Evolutionary conservation across 1,140 invertebrate genomes (phyloP).

Genomic region (Hylaeus volcanicus): DNA sequence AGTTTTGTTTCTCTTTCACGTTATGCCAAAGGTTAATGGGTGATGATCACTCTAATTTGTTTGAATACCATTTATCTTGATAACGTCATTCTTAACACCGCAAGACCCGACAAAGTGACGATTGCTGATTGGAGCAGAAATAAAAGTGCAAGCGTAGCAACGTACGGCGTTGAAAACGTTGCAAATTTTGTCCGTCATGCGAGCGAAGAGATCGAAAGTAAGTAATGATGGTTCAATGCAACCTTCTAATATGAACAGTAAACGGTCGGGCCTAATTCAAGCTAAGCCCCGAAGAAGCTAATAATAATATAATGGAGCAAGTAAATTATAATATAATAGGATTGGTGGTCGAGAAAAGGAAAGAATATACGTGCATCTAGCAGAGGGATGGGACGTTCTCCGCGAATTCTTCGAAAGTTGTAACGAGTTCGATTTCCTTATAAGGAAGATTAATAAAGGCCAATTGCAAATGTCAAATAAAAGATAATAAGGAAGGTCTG

Average conservation of each 20-base stretch:
- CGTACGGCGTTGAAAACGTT: conserved; percentile 6
- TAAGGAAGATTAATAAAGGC: no score
- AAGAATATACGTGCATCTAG: not conserved
- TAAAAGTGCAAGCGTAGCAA: not conserved
- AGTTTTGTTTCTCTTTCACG: not conserved
- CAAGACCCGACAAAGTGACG: not conserved
- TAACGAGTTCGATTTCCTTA: not conserved
- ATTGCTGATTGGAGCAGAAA: not conserved
- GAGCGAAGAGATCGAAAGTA: not conserved
- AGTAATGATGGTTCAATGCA: conserved; percentile 24
- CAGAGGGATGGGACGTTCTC: not conserved
- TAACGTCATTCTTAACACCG: conserved; percentile 7
- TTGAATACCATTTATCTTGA: conserved; percentile 26
- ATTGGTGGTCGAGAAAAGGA: conserved; percentile 6
- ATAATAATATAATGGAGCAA: conserved; percentile 34
- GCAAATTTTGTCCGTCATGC: not conserved
- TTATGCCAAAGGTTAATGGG: conserved; percentile 22
- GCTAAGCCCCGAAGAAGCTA: conserved; percentile 1
- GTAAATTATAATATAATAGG: conserved; percentile 28
- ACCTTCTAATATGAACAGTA: conserved; percentile 36
- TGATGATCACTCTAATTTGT: conserved; percentile 8
- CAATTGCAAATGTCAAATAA: no score
- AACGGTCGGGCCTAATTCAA: conserved; percentile 29
- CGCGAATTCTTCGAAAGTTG: not conserved
- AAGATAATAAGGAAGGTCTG: no score